These are phyloP conservation scores for Eupithecia exiguata DNA, from an alignment of 2,888 invertebrate genomes.

Conservation along the genomic window DNA sequence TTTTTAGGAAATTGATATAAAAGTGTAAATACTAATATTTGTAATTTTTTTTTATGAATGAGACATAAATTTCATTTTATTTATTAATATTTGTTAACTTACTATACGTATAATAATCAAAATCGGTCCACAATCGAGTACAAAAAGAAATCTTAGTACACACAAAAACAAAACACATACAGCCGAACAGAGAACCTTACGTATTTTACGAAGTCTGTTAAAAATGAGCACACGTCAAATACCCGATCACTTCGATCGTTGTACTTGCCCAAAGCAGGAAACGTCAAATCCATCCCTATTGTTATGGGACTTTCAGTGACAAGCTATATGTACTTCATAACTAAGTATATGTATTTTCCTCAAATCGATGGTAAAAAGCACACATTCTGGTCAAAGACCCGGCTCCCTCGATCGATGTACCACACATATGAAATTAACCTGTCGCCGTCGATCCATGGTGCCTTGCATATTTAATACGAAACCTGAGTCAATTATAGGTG, in stretches of 20 bases:
- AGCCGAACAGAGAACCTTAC: no score
- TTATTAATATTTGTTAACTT: no score
- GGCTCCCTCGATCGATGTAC: neutral
- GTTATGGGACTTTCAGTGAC: neutral
- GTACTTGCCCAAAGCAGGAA: neutral
- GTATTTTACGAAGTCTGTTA: no score
- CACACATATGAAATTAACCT: neutral
- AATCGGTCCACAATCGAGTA: no score
- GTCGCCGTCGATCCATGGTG: neutral
- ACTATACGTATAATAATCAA: no score
- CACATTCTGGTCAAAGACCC: conserved; percentile 4
- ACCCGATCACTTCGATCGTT: neutral
- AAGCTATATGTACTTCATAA: neutral
- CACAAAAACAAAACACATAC: no score
- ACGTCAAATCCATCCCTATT: neutral
- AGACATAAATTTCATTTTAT: no score
- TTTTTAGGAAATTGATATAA: no score
- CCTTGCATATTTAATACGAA: neutral
- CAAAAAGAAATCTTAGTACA: no score
- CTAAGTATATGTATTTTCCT: neutral
- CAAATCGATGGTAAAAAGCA: neutral
- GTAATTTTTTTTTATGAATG: no score
- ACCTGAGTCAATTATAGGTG: neutral
- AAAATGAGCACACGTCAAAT: neutral
- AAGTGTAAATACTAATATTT: no score